Base-by-base conservation (phyloP, 2,113 vertebrate genomes). In the Salvelinus namaycush region DNA sequence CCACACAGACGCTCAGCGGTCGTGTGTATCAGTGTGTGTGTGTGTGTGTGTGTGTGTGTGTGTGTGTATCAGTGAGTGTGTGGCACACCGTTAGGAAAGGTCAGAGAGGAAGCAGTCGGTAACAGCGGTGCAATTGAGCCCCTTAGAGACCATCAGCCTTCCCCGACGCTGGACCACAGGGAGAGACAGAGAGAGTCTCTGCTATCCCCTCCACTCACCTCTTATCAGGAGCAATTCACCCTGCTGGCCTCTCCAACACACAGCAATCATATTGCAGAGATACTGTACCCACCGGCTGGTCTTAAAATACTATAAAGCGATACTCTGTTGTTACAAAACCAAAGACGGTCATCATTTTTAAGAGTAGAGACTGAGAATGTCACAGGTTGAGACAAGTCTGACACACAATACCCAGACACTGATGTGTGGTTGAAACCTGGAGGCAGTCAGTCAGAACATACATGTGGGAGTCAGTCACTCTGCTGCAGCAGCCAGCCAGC, bases 81-180 rank as follows among this genome's bases (percentile, higher is more conserved):
- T 71, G 76, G 73, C 76, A 78, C 72, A 70, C 27, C n/a, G 64
- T 65, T 74, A 76, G 57, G 65, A 76, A 90, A 91, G 87, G 89
- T 90, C 86, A 90, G 12, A 24, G 34, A 87, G 84, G 76, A 39
- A 86, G 81, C 74, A 77, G 81, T 70, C 70, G 70, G 73, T 73
- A 81, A 84, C 76, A 70, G 69, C 24, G 7, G 74, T 54, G 72
- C 84, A 87, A 80, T 74, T 88, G 80, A 88, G 77, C 69, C 80
- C 66, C 76, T 85, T 76, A 76, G 81, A 86, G 68, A 76, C 31
- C 44, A 66, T 49, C 39, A 73, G 49, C 24, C 14, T 57, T 39
- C 68, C 24, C 14, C 16, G 70, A 29, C 2, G 14, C 72, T 62
- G 59, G n/a, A 62, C 59, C 18, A 22, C 59, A 24, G 59, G 8